Evolutionary conservation across 2,113 vertebrate species (phyloP), one percentile per base, ranked within the genome.

Genomic region (Dromaius novaehollandiae): DNA sequence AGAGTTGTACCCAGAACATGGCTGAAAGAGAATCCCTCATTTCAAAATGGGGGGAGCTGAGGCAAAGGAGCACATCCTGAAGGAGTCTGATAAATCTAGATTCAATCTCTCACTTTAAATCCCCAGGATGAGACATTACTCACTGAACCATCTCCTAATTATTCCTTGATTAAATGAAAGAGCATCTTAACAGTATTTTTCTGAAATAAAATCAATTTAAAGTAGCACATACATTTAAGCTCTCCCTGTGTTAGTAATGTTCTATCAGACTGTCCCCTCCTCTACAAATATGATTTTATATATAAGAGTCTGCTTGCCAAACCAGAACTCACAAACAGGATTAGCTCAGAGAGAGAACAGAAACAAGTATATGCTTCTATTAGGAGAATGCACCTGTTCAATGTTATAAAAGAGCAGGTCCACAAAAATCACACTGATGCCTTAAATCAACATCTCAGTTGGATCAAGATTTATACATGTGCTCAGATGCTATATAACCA

Each of bases 1-100:
- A 28, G 30, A 58, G 10, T 73, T 0, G 0, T 32, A 58, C 11
- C 51, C 40, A 38, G 28, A 40, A 30, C 40, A 82, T 13, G 58
- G 44, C 17, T 71, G 34, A 48, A 42, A 85, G 2, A 60, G 0
- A 76, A 46, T 58, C 14, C 10, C 32, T 70, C 13, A 6, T 88
- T 88, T 75, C 71, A 60, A 82, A 24, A 7, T 18, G 21, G 34
- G 55, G 46, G 70, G 25, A 84, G 83, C 74, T 20, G 15, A 75
- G 61, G 22, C 12, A 58, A 13, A 0, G 1, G 34, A 84, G 5
- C 34, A 38, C 2, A n/a, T 42, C 17, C 46, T 85, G 42, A 79
- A 65, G 34, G 40, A 66, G 9, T 77, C 53, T 84, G 38, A 18
- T 61, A 51, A 65, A 26, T 61, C 56, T 7, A 8, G 19, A 4